phyloP scores from a whole-genome alignment of 2,113 vertebrate species.

The Chionodraco myersi region DNA sequence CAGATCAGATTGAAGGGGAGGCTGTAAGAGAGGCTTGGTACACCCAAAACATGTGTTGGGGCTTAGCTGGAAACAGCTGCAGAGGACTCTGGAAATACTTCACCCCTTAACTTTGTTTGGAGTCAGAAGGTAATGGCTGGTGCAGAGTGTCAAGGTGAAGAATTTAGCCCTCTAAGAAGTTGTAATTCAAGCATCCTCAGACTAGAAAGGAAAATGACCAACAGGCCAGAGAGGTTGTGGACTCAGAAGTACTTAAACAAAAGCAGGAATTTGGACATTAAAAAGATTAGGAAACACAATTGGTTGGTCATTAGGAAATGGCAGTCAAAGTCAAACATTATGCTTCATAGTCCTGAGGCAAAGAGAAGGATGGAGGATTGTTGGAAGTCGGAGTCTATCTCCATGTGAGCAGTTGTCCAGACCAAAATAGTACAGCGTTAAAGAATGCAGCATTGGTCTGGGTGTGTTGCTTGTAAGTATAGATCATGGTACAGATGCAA shows the following conservation, averaged over 20 bases:
- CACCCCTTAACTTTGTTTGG: background rate
- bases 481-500: background rate
- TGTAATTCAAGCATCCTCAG: background rate
- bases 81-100: conserved; percentile 1
- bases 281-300: background rate
- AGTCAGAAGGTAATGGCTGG: conserved; percentile 7
- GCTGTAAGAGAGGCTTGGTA: background rate
- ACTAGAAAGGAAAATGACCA: background rate
- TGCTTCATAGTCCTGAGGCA: background rate
- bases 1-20: conserved; percentile 8
- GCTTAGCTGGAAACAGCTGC: conserved; percentile 27
- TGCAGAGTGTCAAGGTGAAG: background rate
- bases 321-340: background rate
- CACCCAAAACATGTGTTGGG: conserved; percentile 9
- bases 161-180: background rate
- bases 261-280: background rate
- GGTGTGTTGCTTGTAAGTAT: background rate
- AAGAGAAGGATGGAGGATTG: background rate
- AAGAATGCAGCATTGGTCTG: background rate
- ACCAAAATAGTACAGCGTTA: background rate
- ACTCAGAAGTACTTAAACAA: background rate
- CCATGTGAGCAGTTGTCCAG: background rate
- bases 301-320: background rate
- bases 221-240: background rate
- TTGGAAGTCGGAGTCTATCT: background rate